phyloP scores from a whole-genome alignment of 2,888 invertebrate genomes.

The Dione vanillae region DNA sequence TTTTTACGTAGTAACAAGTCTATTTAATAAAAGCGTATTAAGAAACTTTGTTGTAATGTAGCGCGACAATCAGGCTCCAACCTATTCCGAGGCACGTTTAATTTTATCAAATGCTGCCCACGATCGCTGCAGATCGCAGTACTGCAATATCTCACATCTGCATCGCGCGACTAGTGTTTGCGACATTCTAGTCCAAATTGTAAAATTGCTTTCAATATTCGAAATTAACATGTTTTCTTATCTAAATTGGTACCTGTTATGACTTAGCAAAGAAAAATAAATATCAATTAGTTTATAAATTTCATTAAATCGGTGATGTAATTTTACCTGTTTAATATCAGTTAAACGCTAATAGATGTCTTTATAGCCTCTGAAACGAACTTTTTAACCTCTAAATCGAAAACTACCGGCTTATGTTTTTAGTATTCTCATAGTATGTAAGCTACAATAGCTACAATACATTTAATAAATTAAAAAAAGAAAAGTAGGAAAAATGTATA shows the following conservation, averaged over 20 bases:
- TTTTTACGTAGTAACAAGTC: too few relatives aligned
- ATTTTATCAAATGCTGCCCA: constrained; percentile 22
- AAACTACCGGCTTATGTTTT: too few relatives aligned
- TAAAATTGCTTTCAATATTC: background rate
- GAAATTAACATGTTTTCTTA: background rate
- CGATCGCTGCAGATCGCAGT: constrained; percentile 16
- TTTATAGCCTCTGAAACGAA: background rate
- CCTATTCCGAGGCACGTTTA: constrained; percentile 19
- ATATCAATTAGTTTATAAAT: background rate
- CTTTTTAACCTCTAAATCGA: too few relatives aligned
- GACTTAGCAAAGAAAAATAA: background rate
- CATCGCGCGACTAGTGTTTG: background rate
- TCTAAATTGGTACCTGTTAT: background rate
- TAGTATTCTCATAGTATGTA: too few relatives aligned
- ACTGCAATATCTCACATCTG: constrained; percentile 17
- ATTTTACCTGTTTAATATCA: background rate
- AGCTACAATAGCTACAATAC: too few relatives aligned
- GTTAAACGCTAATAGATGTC: background rate
- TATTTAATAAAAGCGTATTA: too few relatives aligned
- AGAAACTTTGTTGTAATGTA: background rate
- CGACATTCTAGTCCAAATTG: background rate
- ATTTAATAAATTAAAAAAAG: too few relatives aligned
- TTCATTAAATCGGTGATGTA: background rate
- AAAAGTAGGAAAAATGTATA: background rate
- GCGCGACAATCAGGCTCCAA: constrained; percentile 11